These are phyloP conservation scores for Cricetomys ansorgei DNA, from an alignment of 2,113 vertebrate genomes.

Conservation along the genomic window DNA sequence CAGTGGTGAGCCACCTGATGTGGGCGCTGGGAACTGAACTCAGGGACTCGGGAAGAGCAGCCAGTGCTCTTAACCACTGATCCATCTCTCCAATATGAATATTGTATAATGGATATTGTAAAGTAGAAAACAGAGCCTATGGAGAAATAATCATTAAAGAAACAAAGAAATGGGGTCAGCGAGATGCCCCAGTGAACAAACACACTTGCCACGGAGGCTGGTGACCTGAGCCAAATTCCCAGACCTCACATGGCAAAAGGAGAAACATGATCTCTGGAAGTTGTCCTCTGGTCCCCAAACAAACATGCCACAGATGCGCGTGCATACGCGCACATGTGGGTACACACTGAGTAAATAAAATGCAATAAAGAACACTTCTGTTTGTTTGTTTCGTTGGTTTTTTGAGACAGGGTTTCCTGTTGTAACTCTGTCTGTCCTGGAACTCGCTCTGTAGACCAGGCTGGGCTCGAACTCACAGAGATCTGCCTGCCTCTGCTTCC, in stretches of 20 bases:
- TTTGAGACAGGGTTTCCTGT: no score
- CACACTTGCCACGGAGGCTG: background rate
- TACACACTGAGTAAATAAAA: background rate
- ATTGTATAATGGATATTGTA: background rate
- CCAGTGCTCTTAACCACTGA: no score
- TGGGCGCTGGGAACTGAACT: no score
- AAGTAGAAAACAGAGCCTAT: background rate
- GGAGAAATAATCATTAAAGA: constrained; percentile 11
- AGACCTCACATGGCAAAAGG: background rate
- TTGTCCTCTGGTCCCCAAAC: background rate
- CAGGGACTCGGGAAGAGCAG: no score
- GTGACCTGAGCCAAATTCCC: background rate
- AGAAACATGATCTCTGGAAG: background rate
- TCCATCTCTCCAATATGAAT: no score
- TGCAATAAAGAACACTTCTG: background rate
- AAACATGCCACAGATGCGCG: background rate
- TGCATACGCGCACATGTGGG: no score
- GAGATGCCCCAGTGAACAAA: background rate
- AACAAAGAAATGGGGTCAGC: background rate
- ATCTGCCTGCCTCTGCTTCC: no score
- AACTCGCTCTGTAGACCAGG: no score
- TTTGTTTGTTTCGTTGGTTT: no score
- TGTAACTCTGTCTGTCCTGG: no score
- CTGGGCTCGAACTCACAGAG: no score
- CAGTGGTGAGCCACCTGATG: no score